phyloP scores from a whole-genome alignment of 1,140 invertebrate genomes.

The Chironomus tepperi region DNA sequence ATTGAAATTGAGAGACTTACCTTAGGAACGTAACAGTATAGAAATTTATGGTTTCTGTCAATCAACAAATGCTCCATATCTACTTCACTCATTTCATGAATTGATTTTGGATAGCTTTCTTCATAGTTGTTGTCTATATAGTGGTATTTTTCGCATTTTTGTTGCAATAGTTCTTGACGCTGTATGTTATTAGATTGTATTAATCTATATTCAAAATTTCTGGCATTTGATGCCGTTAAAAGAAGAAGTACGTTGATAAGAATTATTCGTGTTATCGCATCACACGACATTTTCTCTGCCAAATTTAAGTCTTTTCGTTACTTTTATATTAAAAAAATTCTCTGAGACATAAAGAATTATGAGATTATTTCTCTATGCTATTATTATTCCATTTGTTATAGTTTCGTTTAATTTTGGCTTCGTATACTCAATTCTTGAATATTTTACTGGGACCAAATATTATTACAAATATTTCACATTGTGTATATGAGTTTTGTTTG shows the following conservation, averaged over 20 bases:
- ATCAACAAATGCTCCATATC: slow-evolving; percentile 67
- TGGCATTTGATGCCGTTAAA: not conserved
- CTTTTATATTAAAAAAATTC: too few species aligned
- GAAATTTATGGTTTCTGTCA: slow-evolving; percentile 67
- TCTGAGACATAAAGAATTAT: too few species aligned
- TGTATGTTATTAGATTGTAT: slow-evolving; percentile 51
- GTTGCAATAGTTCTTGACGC: slow-evolving; percentile 57
- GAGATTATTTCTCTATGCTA: too few species aligned
- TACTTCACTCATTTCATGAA: slow-evolving; percentile 44
- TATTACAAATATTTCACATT: too few species aligned
- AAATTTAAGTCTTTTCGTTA: not conserved
- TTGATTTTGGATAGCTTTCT: slow-evolving; percentile 31
- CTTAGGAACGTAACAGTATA: slow-evolving; percentile 92
- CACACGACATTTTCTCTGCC: not conserved
- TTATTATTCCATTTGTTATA: too few species aligned
- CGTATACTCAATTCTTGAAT: too few species aligned
- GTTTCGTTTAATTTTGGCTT: too few species aligned
- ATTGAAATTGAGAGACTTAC: slow-evolving; percentile 43
- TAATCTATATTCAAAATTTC: slow-evolving; percentile 29
- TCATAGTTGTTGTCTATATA: slow-evolving; percentile 30
- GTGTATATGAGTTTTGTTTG: too few species aligned
- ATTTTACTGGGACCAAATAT: too few species aligned
- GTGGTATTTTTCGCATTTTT: slow-evolving; percentile 50
- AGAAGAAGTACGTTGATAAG: not conserved
- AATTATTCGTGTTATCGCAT: not conserved